Evolutionary conservation across 2,797 vertebrate species (phyloP).

Genomic region (Malacoctenus gilli): DNA sequence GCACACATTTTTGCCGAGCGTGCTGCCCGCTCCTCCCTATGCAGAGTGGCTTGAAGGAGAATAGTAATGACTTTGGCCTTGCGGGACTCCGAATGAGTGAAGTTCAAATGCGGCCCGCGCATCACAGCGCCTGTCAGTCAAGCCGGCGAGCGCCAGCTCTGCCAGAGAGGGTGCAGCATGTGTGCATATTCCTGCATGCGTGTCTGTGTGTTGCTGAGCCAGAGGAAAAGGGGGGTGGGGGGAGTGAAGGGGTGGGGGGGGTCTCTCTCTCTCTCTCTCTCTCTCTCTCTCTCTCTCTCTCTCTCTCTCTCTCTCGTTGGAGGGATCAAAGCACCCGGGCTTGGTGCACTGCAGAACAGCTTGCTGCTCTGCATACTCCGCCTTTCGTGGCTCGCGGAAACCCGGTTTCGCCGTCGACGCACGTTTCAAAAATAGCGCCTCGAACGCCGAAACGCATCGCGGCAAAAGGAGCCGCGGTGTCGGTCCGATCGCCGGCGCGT

Average conservation of each 20-base stretch:
- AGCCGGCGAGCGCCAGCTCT: slow-evolving; percentile 76
- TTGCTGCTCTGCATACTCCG: slow-evolving; percentile 78
- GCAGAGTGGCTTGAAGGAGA: slow-evolving; percentile 92
- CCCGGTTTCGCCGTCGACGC: slow-evolving; percentile 27
- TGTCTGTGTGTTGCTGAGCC: slow-evolving; percentile 38
- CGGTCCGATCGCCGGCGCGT: background rate
- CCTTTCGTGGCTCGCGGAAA: slow-evolving; percentile 54
- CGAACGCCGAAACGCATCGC: slow-evolving; percentile 5
- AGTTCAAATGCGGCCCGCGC: slow-evolving; percentile 92
- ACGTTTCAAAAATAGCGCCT: slow-evolving; percentile 24
- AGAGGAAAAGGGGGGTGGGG: slow-evolving; percentile 11
- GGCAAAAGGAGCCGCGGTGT: slow-evolving; percentile 12
- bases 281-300: too few relatives aligned
- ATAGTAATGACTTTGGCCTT: slow-evolving; percentile 91
- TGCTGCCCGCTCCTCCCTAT: slow-evolving; percentile 65
- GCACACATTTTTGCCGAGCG: slow-evolving; percentile 83
- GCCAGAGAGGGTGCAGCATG: slow-evolving; percentile 33
- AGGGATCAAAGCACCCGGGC: slow-evolving; percentile 73
- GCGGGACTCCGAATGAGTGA: slow-evolving; percentile 91
- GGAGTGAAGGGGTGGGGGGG: background rate
- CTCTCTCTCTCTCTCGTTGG: slow-evolving; percentile 37
- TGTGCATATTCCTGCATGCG: slow-evolving; percentile 22
- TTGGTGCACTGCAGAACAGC: slow-evolving; percentile 85
- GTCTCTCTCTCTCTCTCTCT: too few relatives aligned
- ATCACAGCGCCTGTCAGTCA: slow-evolving; percentile 95